Evolutionary conservation across 2,888 invertebrate genomes (phyloP), one percentile per base, ranked within the genome.

Genomic region (Coelinius sp.): DNA sequence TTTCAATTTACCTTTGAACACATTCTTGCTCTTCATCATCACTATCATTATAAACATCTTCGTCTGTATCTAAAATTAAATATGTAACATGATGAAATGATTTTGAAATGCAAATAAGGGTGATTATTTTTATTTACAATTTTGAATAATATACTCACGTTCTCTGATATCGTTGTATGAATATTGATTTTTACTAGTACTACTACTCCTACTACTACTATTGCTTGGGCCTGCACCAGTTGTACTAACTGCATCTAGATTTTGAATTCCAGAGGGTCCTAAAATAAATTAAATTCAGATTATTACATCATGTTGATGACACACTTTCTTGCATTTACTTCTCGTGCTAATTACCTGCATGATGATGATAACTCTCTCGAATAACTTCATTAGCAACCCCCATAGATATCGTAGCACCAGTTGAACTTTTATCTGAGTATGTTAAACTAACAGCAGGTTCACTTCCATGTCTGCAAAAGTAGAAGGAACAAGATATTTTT

Each of bases 381-480:
- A 85, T 87, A 49, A 88, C 80, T 84, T 88, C 88, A 76, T 89
- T 88, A 10, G 88, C 89, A 27, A 90, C 89, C 22, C 89, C 88
- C 76, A 91, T 84, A 68, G 90, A 90, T 77, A 91, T 90, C 1
- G 91, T 91, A 31, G 92, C 91, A 77, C 90, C 91, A 0, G 91
- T 90, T 0, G 91, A 91, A 78, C 92, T 91, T 83, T 91, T 91
- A 78, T 91, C 90, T 14, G 91, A 91, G 82, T 92, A 92, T 68
- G 89, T 90, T 70, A 92, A 85, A 82, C 89, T 90, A 56, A 92
- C 91, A 63, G 92, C 90, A 6, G 92, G 92, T 82, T 92, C 92
- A 52, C 89, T 86, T 41, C 89, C 88, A 82, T 90, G 88, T 82
- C 90, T 89, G 66, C 8, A 80, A 79, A 49, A 49, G n/a, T 35